Conservation (phyloP, 2,888 invertebrate genomes). For the Tortricodes alternella region DNA sequence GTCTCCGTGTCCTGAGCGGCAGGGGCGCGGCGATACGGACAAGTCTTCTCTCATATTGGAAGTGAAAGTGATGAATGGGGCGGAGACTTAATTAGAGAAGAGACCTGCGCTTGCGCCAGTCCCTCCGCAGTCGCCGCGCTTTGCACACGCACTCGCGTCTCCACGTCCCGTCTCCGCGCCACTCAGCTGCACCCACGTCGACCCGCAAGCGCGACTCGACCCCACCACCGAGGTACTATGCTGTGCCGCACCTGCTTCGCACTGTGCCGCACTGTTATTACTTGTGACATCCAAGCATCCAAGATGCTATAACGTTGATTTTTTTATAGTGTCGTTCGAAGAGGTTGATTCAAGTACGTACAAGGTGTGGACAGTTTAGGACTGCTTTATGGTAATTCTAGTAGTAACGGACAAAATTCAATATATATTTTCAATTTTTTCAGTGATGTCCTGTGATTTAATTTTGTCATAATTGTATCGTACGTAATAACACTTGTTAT, state of each 20-base stretch:
- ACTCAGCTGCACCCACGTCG: conserved; percentile 1
- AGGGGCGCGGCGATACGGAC: conserved; percentile 64
- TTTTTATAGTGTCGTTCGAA: neutral
- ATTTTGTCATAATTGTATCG: too few species aligned
- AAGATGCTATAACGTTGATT: neutral
- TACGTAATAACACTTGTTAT: too few species aligned
- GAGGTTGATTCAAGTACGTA: too few species aligned
- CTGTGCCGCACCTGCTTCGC: conserved; percentile 20
- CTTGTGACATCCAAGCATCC: conserved; percentile 10
- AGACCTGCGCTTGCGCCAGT: conserved; percentile 74
- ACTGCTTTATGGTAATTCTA: too few species aligned
- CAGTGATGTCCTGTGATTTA: too few species aligned
- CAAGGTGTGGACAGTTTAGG: too few species aligned
- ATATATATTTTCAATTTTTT: too few species aligned
- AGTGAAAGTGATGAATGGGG: conserved; percentile 82
- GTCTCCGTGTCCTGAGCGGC: conserved; percentile 63
- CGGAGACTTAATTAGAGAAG: conserved; percentile 82
- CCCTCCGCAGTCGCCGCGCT: conserved; percentile 70
- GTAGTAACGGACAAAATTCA: too few species aligned
- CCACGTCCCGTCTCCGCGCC: conserved; percentile 9
- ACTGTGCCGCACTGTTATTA: neutral
- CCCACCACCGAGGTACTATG: conserved; percentile 28
- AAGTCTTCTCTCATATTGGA: conserved; percentile 76
- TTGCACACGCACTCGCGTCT: conserved; percentile 57
- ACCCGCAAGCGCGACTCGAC: conserved; percentile 18